Percentiles rank a stretch among this genome's conserved stretches.
These are phyloP conservation scores for silkworm (Bombyx mori) DNA, from an alignment of 1,140 invertebrate species.

Conservation along the genomic window ASM3026992v2 NC_085116.1:10536001-10536500, in stretches of 20 bases:
- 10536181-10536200: conserved; percentile 42
- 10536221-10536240: conserved; percentile 9
- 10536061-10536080: background rate
- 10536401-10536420: conserved; percentile 14
- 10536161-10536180: conserved; percentile 21
- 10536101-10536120: too few relatives aligned
- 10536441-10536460: background rate
- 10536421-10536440: conserved; percentile 16
- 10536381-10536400: conserved; percentile 21
- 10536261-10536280: conserved; percentile 69
- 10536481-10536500: too few relatives aligned
- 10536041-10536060: background rate
- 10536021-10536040: conserved; percentile 1
- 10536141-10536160: conserved; percentile 8
- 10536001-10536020: conserved; percentile 23
- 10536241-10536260: conserved; percentile 51
- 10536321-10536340: conserved; percentile 64
- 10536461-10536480: too few relatives aligned
- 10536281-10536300: conserved; percentile 48
- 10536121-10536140: too few relatives aligned
- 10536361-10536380: conserved; percentile 24
- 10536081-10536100: background rate
- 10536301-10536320: conserved; percentile 31
- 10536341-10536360: conserved; percentile 35
- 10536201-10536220: conserved; percentile 60